These are phyloP conservation scores for Scaptodrosophila latifasciaeformis DNA, from an alignment of 2,888 invertebrate species.

Conservation along the genomic window DNA sequence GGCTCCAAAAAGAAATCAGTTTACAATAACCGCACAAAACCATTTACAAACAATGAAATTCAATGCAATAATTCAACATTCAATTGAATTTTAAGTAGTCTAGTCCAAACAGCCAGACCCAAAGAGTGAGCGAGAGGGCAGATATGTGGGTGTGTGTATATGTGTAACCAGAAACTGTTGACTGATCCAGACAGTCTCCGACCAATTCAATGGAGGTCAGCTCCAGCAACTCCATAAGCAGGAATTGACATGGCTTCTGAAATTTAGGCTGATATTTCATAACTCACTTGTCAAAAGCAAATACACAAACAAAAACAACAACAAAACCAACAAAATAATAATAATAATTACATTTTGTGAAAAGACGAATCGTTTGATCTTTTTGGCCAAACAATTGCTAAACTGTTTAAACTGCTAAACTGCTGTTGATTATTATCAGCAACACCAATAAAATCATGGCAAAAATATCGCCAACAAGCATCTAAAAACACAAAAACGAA, in stretches of 20 bases:
- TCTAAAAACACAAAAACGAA: constrained; percentile 29
- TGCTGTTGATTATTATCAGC: constrained; percentile 54
- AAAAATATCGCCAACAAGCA: constrained; percentile 60
- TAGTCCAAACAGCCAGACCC: background rate
- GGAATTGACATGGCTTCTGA: too few species aligned
- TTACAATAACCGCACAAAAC: constrained; percentile 49
- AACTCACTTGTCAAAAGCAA: background rate
- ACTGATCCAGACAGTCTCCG: background rate
- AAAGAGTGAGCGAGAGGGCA: too few species aligned
- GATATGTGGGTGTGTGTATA: too few species aligned
- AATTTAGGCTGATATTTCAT: too few species aligned
- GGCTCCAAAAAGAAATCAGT: constrained; percentile 62
- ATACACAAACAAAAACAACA: background rate
- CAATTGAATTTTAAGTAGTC: constrained; percentile 73
- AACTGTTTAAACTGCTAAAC: too few species aligned
- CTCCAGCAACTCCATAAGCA: too few species aligned
- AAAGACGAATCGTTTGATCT: too few species aligned
- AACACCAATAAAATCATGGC: constrained; percentile 71
- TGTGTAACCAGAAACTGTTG: constrained; percentile 55
- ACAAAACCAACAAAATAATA: too few species aligned
- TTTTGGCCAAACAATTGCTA: constrained; percentile 13
- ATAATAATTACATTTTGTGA: too few species aligned
- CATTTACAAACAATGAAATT: constrained; percentile 72
- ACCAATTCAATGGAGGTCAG: too few species aligned
- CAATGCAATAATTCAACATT: constrained; percentile 73